Evolutionary conservation across 2,888 invertebrate species (phyloP).

Genomic region (Punctoribates punctum): DNA sequence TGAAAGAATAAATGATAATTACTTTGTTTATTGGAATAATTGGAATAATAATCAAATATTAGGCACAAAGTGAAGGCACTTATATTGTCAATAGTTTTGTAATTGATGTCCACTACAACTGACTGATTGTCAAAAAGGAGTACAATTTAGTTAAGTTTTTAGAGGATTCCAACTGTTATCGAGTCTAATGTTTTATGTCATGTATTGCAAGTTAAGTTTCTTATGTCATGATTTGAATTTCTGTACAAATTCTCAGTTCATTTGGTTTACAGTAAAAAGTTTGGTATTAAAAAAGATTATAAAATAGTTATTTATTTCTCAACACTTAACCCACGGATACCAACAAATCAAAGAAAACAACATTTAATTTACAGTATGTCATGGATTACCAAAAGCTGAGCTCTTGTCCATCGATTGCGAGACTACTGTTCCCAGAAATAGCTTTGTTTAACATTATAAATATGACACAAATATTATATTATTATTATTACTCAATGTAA

Average conservation of each 20-base stretch:
- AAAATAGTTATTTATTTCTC: background rate
- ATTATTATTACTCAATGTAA: conserved; percentile 18
- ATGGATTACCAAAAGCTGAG: conserved; percentile 21
- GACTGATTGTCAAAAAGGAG: background rate
- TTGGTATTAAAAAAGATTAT: conserved; percentile 5
- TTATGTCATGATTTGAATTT: conserved; percentile 12
- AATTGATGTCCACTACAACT: no score
- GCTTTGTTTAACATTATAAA: conserved; percentile 8
- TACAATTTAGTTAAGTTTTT: background rate
- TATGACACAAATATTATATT: conserved; percentile 4
- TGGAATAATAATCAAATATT: background rate
- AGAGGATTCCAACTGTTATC: background rate
- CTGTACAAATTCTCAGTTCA: background rate
- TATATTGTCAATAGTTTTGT: background rate
- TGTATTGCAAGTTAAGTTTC: background rate
- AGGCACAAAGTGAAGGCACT: conserved; percentile 27
- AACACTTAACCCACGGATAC: conserved; percentile 1
- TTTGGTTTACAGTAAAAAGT: conserved; percentile 28
- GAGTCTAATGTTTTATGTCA: background rate
- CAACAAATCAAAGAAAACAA: conserved; percentile 22
- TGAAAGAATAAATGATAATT: background rate
- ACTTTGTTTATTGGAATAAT: conserved; percentile 4
- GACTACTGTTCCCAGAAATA: conserved; percentile 21
- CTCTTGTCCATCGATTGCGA: conserved; percentile 21
- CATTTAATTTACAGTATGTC: conserved; percentile 21